Base-by-base conservation (phyloP, 2,797 vertebrate species). In the Pelobates cultripes region DNA sequence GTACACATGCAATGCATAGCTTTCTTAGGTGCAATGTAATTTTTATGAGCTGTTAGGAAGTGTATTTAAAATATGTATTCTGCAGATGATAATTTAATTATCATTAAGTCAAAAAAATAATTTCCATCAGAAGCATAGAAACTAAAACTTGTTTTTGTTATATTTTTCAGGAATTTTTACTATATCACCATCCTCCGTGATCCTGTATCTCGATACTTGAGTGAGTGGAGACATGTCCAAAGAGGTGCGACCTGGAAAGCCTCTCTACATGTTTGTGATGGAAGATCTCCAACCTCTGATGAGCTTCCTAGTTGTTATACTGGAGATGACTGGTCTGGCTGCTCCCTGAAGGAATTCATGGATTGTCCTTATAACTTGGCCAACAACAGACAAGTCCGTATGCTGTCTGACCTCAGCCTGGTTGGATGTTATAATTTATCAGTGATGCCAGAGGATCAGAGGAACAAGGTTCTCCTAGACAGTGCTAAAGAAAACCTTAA, bases 401-500 rank as follows among this genome's bases (percentile, higher is more conserved):
- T 99, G 98, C 93, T 99, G 60, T 96, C 98, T 0, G 98, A 99
- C 89, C 95, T 99, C 88, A 99, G 96, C 87, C 91, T 99, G 43
- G 98, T 99, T 73, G 98, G 97, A 10, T 99, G 98, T 92, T 99
- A 99, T 90, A 99, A 99, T 64, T 93, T 96, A 81, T 96, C 97
- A 0, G 93, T 95, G 84, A 98, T 98, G 96, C 95, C 90, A 0
- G 96, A 97, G 87, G 96, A 94, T 47, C 95, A 97, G 82, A 95
- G 97, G 7, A 97, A 97, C 89, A 93, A 93, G 1, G 89, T 97
- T 57, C 95, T 99, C 42, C 90, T 99, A 17, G 96, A 99, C 88
- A 99, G 97, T 3, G 98, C 97, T 78, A 98, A 98, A 85, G 94
- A 96, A 63, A 99, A 99, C 91, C 91, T 99, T 75, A 95, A 96